A percentile compares a stretch with the other conserved stretches of the same genome.
Conservation (phyloP, 92 coral and sea anemone species). For the Porites lobata region DNA sequence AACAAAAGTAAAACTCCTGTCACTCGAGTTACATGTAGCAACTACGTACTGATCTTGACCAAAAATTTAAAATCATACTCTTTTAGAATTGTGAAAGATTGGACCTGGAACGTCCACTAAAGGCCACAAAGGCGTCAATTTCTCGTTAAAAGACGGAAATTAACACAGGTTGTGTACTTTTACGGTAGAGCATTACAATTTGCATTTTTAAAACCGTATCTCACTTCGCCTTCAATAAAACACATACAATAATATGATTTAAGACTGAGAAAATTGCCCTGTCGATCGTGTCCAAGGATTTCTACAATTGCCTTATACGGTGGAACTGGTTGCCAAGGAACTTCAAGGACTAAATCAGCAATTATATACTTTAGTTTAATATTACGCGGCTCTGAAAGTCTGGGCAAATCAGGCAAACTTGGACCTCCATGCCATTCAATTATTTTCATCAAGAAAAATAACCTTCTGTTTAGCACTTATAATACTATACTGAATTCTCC, state of each 20-base stretch:
- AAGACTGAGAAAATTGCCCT: neutral
- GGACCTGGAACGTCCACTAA: neutral
- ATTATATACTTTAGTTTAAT: too few relatives aligned
- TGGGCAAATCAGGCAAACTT: neutral
- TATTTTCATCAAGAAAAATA: neutral
- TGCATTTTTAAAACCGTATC: conserved; percentile 13
- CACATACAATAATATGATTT: neutral
- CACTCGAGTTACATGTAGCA: too few relatives aligned
- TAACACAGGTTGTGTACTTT: conserved; percentile 4
- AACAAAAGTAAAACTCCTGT: too few relatives aligned
- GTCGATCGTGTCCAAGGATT: neutral
- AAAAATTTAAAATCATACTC: too few relatives aligned
- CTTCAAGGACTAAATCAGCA: neutral
- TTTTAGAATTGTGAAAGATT: neutral
- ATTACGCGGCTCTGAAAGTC: neutral
- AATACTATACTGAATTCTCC: neutral
- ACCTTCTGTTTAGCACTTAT: neutral
- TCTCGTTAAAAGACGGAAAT: conserved; percentile 12
- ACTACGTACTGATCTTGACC: too few relatives aligned
- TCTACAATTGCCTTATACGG: neutral
- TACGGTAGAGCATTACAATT: neutral
- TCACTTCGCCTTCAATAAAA: conserved; percentile 16
- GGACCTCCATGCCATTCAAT: neutral
- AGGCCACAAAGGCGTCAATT: conserved; percentile 1
- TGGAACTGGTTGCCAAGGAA: neutral